Conservation (phyloP, 2,888 invertebrate genomes). For the Helleia helle region DNA sequence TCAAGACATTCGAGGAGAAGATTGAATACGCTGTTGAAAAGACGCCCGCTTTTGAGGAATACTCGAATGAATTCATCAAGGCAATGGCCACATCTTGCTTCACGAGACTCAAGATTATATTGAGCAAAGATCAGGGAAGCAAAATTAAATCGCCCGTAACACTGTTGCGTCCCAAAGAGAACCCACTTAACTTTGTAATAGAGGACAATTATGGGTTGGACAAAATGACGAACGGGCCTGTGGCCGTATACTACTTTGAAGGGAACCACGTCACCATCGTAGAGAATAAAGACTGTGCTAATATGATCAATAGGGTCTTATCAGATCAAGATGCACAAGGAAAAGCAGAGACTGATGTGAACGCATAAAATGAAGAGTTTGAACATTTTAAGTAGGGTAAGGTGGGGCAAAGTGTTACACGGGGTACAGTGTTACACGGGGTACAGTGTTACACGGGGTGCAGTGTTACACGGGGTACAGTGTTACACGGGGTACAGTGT, state of each 20-base stretch:
- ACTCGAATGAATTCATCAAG: conserved; percentile 40
- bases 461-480: no score
- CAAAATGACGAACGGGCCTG: conserved; percentile 68
- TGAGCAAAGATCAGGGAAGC: conserved; percentile 55
- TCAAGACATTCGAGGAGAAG: conserved; percentile 73
- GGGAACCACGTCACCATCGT: conserved; percentile 83
- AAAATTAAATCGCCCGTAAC: conserved; percentile 74
- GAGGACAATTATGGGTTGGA: conserved; percentile 80
- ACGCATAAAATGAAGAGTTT: conserved; percentile 51
- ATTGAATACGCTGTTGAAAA: conserved; percentile 56
- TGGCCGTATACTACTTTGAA: conserved; percentile 76
- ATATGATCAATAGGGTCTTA: conserved; percentile 43
- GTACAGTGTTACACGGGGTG: no score
- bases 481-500: no score
- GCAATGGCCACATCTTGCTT: conserved; percentile 40
- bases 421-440: no score
- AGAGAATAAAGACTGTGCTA: conserved; percentile 76
- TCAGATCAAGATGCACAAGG: conserved; percentile 30
- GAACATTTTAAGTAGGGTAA: no score
- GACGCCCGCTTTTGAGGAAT: conserved; percentile 49
- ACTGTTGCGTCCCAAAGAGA: conserved; percentile 77
- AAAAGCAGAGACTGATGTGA: conserved; percentile 47
- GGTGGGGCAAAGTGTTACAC: no score
- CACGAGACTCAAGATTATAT: conserved; percentile 69
- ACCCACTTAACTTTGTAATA: conserved; percentile 57